Evolutionary conservation across 2,113 vertebrate genomes (phyloP).

Genomic region (Oreochromis niloticus): DNA sequence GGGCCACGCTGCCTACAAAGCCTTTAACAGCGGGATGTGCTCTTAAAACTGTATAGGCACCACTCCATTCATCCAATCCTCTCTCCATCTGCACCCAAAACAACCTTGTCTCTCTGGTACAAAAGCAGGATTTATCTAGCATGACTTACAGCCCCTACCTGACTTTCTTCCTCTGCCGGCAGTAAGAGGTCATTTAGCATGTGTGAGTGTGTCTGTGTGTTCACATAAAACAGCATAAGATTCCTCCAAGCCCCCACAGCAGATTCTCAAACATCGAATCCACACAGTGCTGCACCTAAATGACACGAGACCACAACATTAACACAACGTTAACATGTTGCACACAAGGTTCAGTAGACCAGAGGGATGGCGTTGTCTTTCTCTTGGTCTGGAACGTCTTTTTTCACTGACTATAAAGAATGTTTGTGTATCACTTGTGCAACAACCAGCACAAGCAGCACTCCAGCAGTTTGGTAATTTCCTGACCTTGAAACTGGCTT

Average conservation of each 20-base stretch:
- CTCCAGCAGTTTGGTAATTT: not conserved
- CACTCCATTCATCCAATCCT: slow-evolving; percentile 36
- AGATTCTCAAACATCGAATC: slow-evolving; percentile 26
- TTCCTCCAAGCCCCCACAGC: slow-evolving; percentile 25
- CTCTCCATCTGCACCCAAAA: slow-evolving; percentile 62
- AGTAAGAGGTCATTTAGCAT: slow-evolving; percentile 57
- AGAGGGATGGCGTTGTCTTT: not conserved
- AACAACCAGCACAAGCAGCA: not conserved
- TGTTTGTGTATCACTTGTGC: not conserved
- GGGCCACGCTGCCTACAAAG: slow-evolving; percentile 45
- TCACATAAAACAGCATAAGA: slow-evolving; percentile 40
- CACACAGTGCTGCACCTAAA: not conserved
- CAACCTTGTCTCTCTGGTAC: slow-evolving; percentile 68
- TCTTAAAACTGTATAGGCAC: slow-evolving; percentile 57
- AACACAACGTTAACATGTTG: not conserved
- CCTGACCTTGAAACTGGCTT: not conserved
- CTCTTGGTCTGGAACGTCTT: not conserved
- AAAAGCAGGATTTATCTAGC: slow-evolving; percentile 71
- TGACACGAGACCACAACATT: not conserved
- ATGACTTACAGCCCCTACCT: slow-evolving; percentile 61
- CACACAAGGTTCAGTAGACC: not conserved
- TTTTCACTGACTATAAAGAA: not conserved
- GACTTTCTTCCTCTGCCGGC: slow-evolving; percentile 45
- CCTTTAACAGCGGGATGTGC: slow-evolving; percentile 55
- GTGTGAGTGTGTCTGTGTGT: slow-evolving; percentile 35